Percentiles rank a stretch among this genome's conserved stretches.
Evolutionary conservation across 2,888 invertebrate species (phyloP).

Genomic region (Apodemia hepburni): DNA sequence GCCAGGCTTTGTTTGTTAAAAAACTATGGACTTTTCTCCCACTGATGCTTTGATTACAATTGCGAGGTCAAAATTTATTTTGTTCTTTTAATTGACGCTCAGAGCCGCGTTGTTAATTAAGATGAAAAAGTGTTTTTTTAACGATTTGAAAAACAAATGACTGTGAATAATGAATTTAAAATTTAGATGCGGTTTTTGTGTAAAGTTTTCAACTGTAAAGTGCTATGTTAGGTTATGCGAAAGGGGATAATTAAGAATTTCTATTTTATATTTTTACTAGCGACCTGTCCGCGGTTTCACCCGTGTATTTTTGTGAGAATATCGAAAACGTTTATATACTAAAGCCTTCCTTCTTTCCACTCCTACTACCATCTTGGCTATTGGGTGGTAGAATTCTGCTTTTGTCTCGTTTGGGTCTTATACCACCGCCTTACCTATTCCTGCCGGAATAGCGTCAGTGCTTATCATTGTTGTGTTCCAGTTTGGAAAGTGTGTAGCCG

Average conservation of each 20-base stretch:
- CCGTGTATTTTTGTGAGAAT: too few species aligned
- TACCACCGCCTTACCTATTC: too few species aligned
- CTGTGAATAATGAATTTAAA: conserved; percentile 8
- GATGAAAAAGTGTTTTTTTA: conserved; percentile 13
- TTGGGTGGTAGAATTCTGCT: too few species aligned
- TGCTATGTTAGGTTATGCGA: not conserved
- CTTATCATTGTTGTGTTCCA: too few species aligned
- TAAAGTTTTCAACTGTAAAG: not conserved
- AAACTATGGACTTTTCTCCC: conserved; percentile 29
- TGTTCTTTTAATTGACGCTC: conserved; percentile 11
- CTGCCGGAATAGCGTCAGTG: too few species aligned
- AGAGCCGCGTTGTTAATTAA: conserved; percentile 13
- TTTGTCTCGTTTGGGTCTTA: too few species aligned
- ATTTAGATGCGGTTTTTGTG: not conserved
- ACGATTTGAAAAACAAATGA: conserved; percentile 10
- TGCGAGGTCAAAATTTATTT: conserved; percentile 21
- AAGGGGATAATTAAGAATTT: not conserved
- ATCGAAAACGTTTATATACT: too few species aligned
- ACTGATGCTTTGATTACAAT: conserved; percentile 27
- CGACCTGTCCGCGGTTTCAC: too few species aligned
- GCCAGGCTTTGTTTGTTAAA: conserved; percentile 32
- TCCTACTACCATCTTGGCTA: too few species aligned
- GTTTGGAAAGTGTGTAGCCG: too few species aligned
- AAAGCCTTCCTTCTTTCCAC: too few species aligned
- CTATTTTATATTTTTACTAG: too few species aligned